Evolutionary conservation across 2,113 vertebrate genomes (phyloP), one percentile per base, ranked within the genome.

Genomic region (Sigmodon hispidus): DNA sequence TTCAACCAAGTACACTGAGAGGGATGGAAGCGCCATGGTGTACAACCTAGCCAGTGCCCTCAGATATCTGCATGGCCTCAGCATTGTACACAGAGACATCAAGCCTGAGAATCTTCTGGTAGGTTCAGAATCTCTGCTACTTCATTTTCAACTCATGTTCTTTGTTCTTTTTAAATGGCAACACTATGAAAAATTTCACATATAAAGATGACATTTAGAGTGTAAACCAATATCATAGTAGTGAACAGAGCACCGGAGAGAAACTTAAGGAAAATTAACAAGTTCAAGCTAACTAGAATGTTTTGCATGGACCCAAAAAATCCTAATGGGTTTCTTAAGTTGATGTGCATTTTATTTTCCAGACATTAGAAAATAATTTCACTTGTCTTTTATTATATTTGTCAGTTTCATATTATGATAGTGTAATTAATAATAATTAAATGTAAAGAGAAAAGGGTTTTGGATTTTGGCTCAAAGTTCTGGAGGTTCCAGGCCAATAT

Each of bases 101-200:
- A 99, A 99, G 97, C 99, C 99, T 3, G 99, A 99, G 98, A 99
- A 99, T 95, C 98, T 99, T 81, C 97, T 99, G 99, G 99, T 99
- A 98, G 0, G 96, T 89, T 69, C 0, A 95, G 73, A 55, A 19
- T 26, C 94, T 80, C 93, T 91, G n/a, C 55, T 22, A 17, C n/a
- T n/a, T 48, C 57, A 31, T n/a, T 94, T 89, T 67, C 91, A 88
- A 22, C 81, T 83, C 43, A 21, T 8, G 29, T 8, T 29, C n/a
- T 79, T 15, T 75, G 16, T 69, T 16, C 73, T 55, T 87, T 43
- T 75, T 34, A 88, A 95, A 95, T 95, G 85, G 55, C 61, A 48
- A 21, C 89, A 55, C 15, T 84, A 40, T 88, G 40, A 77, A 85
- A 34, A 24, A 75, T 13, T 4, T 45, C 19, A 12, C 17, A 45